These are phyloP conservation scores for Ridgeia piscesae DNA, from an alignment of 1,140 invertebrate species.

Conservation along the genomic window DNA sequence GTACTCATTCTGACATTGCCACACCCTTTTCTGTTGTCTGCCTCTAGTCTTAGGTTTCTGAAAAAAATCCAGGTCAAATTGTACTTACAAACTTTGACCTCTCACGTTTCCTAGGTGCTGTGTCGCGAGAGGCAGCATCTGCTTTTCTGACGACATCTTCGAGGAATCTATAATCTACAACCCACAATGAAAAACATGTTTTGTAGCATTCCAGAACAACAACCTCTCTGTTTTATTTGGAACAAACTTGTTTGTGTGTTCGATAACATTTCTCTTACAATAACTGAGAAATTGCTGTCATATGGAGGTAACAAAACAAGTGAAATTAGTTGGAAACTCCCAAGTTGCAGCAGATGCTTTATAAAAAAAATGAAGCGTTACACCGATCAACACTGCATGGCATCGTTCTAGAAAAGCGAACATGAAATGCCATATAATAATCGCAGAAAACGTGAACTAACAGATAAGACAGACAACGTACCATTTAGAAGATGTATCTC, in stretches of 20 bases:
- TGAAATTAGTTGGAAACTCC: no score
- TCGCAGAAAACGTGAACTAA: no score
- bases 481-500: slow-evolving; percentile 50
- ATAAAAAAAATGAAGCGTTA: neutral
- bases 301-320: neutral
- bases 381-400: neutral
- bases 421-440: neutral
- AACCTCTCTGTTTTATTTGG: neutral
- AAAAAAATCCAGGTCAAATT: neutral
- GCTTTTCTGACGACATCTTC: slow-evolving; percentile 31
- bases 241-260: neutral
- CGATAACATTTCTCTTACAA: neutral
- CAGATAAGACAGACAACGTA: slow-evolving; percentile 37
- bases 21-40: no score
- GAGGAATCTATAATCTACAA: slow-evolving; percentile 40
- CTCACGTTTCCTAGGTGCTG: neutral
- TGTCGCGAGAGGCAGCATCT: neutral
- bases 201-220: neutral
- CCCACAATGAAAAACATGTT: neutral
- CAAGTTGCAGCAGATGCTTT: no score
- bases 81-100: neutral
- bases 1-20: no score
- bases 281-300: neutral
- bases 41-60: no score
- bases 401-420: neutral